These are phyloP conservation scores for Platycnemis pennipes DNA, from an alignment of 2,888 invertebrate species.

Conservation along the genomic window DNA sequence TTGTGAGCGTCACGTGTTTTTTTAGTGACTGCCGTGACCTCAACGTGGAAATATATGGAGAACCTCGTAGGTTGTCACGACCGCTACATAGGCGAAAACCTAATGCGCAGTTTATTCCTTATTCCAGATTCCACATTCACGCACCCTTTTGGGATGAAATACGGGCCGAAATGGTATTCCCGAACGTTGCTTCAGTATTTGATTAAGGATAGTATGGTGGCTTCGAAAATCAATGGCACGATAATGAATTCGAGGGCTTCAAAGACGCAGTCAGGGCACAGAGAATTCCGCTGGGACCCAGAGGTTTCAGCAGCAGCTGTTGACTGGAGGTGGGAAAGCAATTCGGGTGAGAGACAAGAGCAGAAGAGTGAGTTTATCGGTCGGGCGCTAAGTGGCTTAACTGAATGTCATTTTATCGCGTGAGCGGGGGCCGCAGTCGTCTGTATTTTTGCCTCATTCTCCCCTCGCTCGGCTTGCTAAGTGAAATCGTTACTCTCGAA, in stretches of 20 bases:
- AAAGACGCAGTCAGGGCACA: too few species aligned
- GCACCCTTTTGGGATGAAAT: neutral
- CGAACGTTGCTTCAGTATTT: too few species aligned
- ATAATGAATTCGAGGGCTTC: too few species aligned
- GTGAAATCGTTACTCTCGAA: neutral
- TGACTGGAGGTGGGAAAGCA: too few species aligned
- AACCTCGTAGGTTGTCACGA: neutral
- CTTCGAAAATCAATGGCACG: too few species aligned
- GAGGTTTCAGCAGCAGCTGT: too few species aligned
- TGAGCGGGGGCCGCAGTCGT: neutral
- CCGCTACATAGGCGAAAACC: neutral
- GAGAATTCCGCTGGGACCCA: too few species aligned
- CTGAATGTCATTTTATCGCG: neutral
- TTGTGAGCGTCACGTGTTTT: neutral
- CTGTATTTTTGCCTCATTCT: neutral
- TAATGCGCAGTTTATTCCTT: neutral
- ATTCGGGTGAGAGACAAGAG: too few species aligned
- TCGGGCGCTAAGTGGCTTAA: too few species aligned
- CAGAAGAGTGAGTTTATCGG: too few species aligned
- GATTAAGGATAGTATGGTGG: too few species aligned
- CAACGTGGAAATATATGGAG: neutral
- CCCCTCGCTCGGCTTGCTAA: neutral
- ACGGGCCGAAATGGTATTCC: too few species aligned
- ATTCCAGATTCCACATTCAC: neutral
- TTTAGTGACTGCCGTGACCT: neutral